Percentiles rank a stretch among this genome's conserved stretches.
phyloP scores from a whole-genome alignment of 2,888 invertebrate species.

The Phalangium opilio region DNA sequence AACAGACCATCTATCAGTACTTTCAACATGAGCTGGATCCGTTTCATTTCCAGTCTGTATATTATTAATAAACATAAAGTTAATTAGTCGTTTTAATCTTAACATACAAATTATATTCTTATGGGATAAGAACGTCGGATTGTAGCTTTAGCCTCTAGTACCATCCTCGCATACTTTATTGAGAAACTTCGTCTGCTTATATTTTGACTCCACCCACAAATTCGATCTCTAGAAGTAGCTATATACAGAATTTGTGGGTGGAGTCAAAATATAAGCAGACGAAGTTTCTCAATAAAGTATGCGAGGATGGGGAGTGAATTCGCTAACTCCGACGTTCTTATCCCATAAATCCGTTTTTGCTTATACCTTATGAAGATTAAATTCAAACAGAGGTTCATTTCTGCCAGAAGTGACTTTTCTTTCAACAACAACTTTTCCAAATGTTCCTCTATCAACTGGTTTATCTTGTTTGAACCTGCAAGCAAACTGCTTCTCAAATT shows the following conservation, averaged over 20 bases:
- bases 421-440: slow-evolving; percentile 26
- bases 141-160: too few species aligned
- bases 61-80: background rate
- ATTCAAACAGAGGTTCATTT: slow-evolving; percentile 24
- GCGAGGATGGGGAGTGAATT: background rate
- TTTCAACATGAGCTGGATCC: slow-evolving; percentile 9
- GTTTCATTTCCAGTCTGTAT: slow-evolving; percentile 10
- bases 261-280: too few species aligned
- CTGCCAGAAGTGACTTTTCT: slow-evolving; percentile 16
- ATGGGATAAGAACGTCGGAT: background rate
- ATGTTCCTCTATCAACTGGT: slow-evolving; percentile 22
- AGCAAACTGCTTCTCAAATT: slow-evolving; percentile 27
- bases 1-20: slow-evolving; percentile 23
- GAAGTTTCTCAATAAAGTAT: too few species aligned
- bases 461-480: slow-evolving; percentile 25
- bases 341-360: too few species aligned
- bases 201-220: too few species aligned
- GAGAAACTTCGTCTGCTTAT: too few species aligned
- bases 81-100: background rate
- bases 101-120: background rate
- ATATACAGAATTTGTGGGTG: too few species aligned
- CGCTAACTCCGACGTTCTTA: too few species aligned
- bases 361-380: slow-evolving; percentile 24
- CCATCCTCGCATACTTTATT: too few species aligned
- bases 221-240: background rate